These are phyloP conservation scores for Acrobasis repandana DNA, from an alignment of 2,888 invertebrate genomes.

Conservation along the genomic window DNA sequence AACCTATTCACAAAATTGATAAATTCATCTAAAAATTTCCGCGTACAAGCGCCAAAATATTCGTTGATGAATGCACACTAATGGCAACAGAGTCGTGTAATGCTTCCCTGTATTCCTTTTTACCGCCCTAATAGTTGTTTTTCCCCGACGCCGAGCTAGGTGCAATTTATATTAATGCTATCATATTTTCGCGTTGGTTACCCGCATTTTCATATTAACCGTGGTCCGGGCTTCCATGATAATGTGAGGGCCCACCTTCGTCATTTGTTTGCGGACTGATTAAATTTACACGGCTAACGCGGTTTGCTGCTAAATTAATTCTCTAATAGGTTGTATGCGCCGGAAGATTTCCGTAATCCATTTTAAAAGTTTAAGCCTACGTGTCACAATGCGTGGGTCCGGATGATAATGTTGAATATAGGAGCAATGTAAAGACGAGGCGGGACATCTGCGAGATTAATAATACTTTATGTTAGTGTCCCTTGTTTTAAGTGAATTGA, in stretches of 20 bases:
- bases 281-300: slow-evolving; percentile 74
- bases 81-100: slow-evolving; percentile 39
- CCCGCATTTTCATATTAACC: slow-evolving; percentile 77
- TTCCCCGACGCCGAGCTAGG: slow-evolving; percentile 61
- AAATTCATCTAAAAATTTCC: neutral
- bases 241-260: slow-evolving; percentile 72
- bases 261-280: slow-evolving; percentile 76
- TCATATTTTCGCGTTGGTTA: slow-evolving; percentile 77
- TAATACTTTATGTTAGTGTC: neutral
- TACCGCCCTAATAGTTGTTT: slow-evolving; percentile 57
- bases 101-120: slow-evolving; percentile 39
- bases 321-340: slow-evolving; percentile 44
- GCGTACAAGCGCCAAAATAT: slow-evolving; percentile 9
- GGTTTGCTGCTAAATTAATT: slow-evolving; percentile 63
- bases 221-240: slow-evolving; percentile 65
- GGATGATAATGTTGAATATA: slow-evolving; percentile 8
- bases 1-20: neutral
- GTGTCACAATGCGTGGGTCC: slow-evolving; percentile 4
- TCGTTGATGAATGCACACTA: slow-evolving; percentile 30
- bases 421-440: neutral
- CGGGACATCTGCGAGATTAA: slow-evolving; percentile 4
- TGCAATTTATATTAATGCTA: slow-evolving; percentile 78
- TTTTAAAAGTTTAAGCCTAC: slow-evolving; percentile 13
- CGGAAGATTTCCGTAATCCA: slow-evolving; percentile 35
- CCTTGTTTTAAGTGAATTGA: no score